These are phyloP conservation scores for Acanthoscelides obtectus DNA, from an alignment of 2,888 invertebrate genomes.

Conservation along the genomic window DNA sequence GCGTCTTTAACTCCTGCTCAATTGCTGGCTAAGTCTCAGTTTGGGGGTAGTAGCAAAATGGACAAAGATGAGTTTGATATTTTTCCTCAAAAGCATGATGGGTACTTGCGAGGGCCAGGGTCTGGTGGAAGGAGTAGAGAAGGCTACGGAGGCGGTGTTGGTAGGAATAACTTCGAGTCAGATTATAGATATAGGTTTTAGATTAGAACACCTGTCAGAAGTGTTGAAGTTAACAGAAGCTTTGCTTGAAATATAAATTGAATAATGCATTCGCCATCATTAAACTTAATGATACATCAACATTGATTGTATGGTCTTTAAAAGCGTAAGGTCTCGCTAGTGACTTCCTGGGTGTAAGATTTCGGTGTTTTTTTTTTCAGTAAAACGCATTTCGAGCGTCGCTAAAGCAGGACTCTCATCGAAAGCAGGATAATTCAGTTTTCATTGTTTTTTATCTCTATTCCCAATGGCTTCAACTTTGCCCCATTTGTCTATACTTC, in stretches of 20 bases:
- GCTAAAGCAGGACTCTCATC: no score
- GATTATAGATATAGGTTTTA: not conserved
- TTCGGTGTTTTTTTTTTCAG: no score
- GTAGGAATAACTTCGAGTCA: not conserved
- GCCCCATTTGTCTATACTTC: no score
- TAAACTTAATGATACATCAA: no score
- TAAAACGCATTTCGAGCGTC: no score
- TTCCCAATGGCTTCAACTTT: no score
- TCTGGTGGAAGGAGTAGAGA: not conserved
- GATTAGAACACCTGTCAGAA: not conserved
- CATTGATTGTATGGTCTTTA: no score
- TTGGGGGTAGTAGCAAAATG: not conserved
- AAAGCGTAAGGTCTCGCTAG: no score
- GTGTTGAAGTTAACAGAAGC: not conserved
- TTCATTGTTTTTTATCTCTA: no score
- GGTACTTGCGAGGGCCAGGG: not conserved
- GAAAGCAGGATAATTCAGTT: no score
- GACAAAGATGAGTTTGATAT: not conserved
- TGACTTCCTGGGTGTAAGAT: no score
- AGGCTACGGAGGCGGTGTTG: not conserved
- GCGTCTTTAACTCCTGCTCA: slow-evolving; percentile 45
- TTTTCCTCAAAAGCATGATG: not conserved
- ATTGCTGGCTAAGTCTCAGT: slow-evolving; percentile 32
- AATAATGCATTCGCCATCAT: no score
- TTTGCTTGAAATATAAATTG: not conserved